Evolutionary conservation across 2,113 vertebrate genomes (phyloP), one percentile per base, ranked within the genome.

Genomic region (Rhodinocichla rosea): DNA sequence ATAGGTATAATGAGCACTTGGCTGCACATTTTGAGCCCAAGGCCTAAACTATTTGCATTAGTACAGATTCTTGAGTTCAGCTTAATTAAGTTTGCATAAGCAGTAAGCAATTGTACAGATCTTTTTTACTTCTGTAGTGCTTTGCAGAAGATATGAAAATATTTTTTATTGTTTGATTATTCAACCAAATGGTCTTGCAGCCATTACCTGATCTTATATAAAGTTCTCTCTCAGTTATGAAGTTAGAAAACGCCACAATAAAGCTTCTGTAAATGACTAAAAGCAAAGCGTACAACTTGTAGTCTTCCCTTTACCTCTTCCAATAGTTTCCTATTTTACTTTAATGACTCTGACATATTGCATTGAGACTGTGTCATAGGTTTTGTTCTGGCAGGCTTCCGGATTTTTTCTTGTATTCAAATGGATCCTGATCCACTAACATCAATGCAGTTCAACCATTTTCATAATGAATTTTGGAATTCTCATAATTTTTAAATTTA

Each of bases 81-180:
- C 15, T 87, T 89, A 87, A 92, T 87, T 91, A 87, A 62, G 74
- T 92, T 93, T 95, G 23, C 28, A 92, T 28, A 89, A 57, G 32
- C 27, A 89, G 30, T 47, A 83, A 92, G 89, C 27, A 78, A 57
- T 27, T 70, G 16, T 71, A 83, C 50, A 85, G 33, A 49, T 40
- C 1, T 87, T 77, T 90, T 93, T 80, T 70, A 79, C 35, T 75
- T 93, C 45, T 91, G 32, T 18, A 50, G 28, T 56, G 33, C 5
- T 65, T 92, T 78, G 63, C 23, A 77, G 32, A 92, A 64, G 39
- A 60, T 74, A 73, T 63, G 13, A 49, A 77, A 88, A 30, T 59
- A 59, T 21, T 85, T 95, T 45, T 30, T 30, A 57, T 57, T 28
- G 19, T 80, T 96, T 78, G 20, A 23, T 76, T 92, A 60, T 52